phyloP scores from a whole-genome alignment of 2,888 invertebrate genomes.

The Leuctra nigra region DNA sequence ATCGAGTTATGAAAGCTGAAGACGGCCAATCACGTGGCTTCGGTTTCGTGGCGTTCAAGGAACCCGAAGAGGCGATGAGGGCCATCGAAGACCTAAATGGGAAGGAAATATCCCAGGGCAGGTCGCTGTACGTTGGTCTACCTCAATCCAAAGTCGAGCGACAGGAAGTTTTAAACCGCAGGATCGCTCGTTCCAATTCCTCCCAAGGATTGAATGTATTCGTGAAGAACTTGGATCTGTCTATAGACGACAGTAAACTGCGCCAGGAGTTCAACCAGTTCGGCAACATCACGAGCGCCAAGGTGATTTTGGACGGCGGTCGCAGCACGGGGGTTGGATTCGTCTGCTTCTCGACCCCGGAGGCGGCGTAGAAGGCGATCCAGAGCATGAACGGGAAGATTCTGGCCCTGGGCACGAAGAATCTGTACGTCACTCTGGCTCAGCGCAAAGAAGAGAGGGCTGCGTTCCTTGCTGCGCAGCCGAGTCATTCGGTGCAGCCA shows the following conservation, averaged over 20 bases:
- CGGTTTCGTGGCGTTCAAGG: constrained; percentile 55
- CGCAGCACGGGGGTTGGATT: constrained; percentile 58
- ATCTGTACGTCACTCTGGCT: constrained; percentile 63
- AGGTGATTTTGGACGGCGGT: constrained; percentile 53
- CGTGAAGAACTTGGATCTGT: constrained; percentile 65
- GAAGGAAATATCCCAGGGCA: constrained; percentile 36
- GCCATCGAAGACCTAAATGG: constrained; percentile 48
- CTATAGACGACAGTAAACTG: constrained; percentile 57
- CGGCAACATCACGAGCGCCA: constrained; percentile 64
- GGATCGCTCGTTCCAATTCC: constrained; percentile 47
- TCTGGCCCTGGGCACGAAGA: constrained; percentile 59
- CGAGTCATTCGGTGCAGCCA: too few species aligned
- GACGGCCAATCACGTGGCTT: constrained; percentile 49
- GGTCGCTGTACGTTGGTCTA: constrained; percentile 48
- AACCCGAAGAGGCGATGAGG: constrained; percentile 48
- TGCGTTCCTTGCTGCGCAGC: constrained; percentile 45
- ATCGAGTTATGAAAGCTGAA: constrained; percentile 42
- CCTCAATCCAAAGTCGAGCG: constrained; percentile 56
- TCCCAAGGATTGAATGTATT: constrained; percentile 61
- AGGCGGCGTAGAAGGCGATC: constrained; percentile 64
- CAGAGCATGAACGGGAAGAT: constrained; percentile 69
- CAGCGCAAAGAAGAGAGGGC: constrained; percentile 65
- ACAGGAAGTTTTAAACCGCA: constrained; percentile 52
- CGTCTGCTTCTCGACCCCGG: constrained; percentile 61
- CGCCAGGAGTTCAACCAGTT: constrained; percentile 57